A percentile compares a stretch with the other conserved stretches of the same genome.
Conservation (phyloP, 1,140 invertebrate genomes). For the Macrostomum lignano region DNA sequence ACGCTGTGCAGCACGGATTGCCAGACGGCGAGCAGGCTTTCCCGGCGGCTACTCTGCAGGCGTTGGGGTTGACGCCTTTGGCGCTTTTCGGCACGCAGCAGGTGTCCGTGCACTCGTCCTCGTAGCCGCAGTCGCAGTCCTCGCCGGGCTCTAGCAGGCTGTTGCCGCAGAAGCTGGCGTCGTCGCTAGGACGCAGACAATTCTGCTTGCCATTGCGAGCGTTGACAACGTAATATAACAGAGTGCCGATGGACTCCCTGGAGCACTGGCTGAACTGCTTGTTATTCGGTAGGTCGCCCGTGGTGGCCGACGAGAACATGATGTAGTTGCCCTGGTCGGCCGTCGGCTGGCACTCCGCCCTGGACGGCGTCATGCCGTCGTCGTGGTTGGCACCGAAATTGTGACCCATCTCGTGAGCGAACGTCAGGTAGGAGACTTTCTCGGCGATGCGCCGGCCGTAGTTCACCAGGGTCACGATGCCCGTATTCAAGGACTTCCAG, state of each 20-base stretch:
- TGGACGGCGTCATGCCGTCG: conserved; percentile 8
- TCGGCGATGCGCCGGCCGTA: conserved; percentile 47
- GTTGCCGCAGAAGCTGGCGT: conserved; percentile 88
- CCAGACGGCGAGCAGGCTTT: conserved; percentile 60
- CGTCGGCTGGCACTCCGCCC: neutral
- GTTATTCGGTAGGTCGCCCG: conserved; percentile 22
- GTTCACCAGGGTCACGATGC: conserved; percentile 94
- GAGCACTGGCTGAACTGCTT: conserved; percentile 32
- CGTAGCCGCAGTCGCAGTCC: conserved; percentile 91
- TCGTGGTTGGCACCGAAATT: conserved; percentile 59
- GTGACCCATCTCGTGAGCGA: conserved; percentile 95
- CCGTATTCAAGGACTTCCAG: conserved; percentile 92
- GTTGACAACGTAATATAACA: conserved; percentile 41
- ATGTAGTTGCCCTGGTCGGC: conserved; percentile 74
- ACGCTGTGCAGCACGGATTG: conserved; percentile 41
- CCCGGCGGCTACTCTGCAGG: conserved; percentile 11
- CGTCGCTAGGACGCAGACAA: conserved; percentile 36
- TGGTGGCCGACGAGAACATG: conserved; percentile 28
- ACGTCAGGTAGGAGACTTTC: conserved; percentile 78
- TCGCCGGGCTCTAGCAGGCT: conserved; percentile 88
- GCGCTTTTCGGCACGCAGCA: conserved; percentile 55
- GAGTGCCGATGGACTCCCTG: conserved; percentile 56
- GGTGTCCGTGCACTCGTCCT: conserved; percentile 36
- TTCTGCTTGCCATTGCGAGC: conserved; percentile 32
- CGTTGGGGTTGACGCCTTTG: conserved; percentile 1